phyloP scores from a whole-genome alignment of 2,888 invertebrate species.

The Orthosia incerta region DNA sequence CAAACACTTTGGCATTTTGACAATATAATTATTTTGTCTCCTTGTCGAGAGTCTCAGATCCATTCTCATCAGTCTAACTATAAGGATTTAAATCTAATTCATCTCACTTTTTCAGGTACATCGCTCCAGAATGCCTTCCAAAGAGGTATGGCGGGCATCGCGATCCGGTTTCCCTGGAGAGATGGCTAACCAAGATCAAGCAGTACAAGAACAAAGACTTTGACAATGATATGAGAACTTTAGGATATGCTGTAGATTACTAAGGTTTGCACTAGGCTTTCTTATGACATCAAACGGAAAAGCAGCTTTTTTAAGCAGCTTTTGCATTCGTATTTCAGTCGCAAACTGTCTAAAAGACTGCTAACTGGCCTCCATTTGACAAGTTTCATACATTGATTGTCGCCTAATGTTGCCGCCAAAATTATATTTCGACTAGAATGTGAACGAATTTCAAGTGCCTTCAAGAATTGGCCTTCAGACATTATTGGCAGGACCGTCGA shows the following conservation, averaged over 20 bases:
- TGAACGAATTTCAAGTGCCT: neutral
- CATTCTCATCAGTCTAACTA: too few relatives aligned
- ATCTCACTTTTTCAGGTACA: slow-evolving; percentile 72
- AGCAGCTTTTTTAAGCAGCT: too few relatives aligned
- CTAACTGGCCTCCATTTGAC: too few relatives aligned
- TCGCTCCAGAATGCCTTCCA: slow-evolving; percentile 85
- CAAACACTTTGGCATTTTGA: too few relatives aligned
- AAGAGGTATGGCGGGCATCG: slow-evolving; percentile 83
- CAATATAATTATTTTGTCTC: too few relatives aligned
- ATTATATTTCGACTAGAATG: too few relatives aligned
- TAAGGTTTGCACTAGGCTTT: neutral
- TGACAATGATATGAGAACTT: slow-evolving; percentile 80
- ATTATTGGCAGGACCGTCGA: neutral
- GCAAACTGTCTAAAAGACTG: too few relatives aligned
- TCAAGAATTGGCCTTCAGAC: neutral
- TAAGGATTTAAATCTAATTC: neutral
- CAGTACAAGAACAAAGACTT: slow-evolving; percentile 84
- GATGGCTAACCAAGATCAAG: slow-evolving; percentile 84
- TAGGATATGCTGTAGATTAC: slow-evolving; percentile 81
- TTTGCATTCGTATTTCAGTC: too few relatives aligned
- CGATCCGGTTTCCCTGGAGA: slow-evolving; percentile 76
- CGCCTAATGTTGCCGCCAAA: too few relatives aligned
- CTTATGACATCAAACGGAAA: too few relatives aligned
- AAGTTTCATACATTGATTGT: too few relatives aligned
- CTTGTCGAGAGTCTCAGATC: too few relatives aligned